Base-by-base conservation (phyloP, 1,140 invertebrate species). In the Drosophila mayri region DNA sequence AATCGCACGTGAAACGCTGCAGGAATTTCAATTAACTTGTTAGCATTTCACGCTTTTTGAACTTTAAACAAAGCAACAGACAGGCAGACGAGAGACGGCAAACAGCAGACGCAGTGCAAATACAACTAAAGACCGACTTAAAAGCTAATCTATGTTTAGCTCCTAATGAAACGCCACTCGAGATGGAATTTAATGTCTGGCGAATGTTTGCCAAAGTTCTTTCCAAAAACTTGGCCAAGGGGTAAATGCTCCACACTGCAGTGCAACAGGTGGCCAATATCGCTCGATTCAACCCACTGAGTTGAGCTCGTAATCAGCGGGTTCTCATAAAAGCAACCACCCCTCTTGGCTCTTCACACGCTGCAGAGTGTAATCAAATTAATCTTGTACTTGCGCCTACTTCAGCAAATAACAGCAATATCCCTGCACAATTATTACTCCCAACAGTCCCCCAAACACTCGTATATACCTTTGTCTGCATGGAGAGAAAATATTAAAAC, bases 1-100 rank as follows among this genome's bases (percentile, higher is more conserved):
- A 83, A 79, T 79, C 54, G 81, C 67, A 68, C 60, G 77, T 81
- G 77, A 61, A 85, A 65, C 76, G 60, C 47, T 61, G 49, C 38
- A 44, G 77, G 77, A 81, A 84, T 84, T 85, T 80, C 73, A 85
- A 85, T 85, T 85, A 84, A 68, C 47, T 65, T 61, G 67, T 74
- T 67, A 63, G 79, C 38, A 78, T 82, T 82, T 60, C 30, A 57
- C 61, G 67, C 68, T 73, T 58, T 62, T 50, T 76, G 57, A 57
- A 61, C 67, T 59, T 78, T 60, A 67, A 62, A 60, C 81, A 71
- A 78, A 76, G 70, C 58, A 49, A 61, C 65, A 40, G 49, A 41
- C 68, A 57, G 47, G 50, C 40, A 44, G 59, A 54, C 59, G 16
- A 11, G 14, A n/a, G 46, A n/a, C 10, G 46, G 25, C 57, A 22